Evolutionary conservation across 2,113 vertebrate species (phyloP), one percentile per base, ranked within the genome.

Genomic region (Morphnarchus princeps): DNA sequence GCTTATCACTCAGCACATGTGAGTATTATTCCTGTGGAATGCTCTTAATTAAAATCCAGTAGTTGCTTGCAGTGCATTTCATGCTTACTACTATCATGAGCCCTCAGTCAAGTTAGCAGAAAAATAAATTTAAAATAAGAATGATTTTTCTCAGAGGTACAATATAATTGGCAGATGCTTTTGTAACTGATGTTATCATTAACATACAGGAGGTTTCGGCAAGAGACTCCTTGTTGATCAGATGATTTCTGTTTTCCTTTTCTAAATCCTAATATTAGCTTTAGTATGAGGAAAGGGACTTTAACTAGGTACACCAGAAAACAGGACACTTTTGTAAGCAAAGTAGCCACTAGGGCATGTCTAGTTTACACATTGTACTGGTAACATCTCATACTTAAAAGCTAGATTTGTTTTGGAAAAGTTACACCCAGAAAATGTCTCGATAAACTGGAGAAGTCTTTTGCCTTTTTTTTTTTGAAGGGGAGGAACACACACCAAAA

Each of bases 11-110:
- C 88, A 90, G 82, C 86, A 89, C 19, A 26, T 92, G 85, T 91
- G 87, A 71, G 76, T 83, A 81, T 86, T 96, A 93, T 95, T 96
- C 82, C 76, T 50, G 69, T 95, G 90, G 90, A 96, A 96, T 93
- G 90, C 76, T 83, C 82, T 81, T 96, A 89, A 96, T 93, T 95
- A 92, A 95, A 96, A 92, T 65, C 82, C 76, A 47, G 82, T 62
- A 59, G 82, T 84, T 83, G 76, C 82, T 93, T 90, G 26, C 38
- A 66, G 76, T 58, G 88, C 67, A n/a, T 90, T 73, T 83, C 55
- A 54, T 85, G 45, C 45, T 93, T 9, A 3, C 47, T 86, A 29
- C 52, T 86, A 29, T 89, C 76, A 7, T 13, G 29, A 89, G 34
- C 3, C 3, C 47, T 80, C 65, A 18, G 63, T 62, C 14, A 34